Base-by-base conservation (phyloP, 2,888 invertebrate genomes). In the Tromatobia lineatoria region DNA sequence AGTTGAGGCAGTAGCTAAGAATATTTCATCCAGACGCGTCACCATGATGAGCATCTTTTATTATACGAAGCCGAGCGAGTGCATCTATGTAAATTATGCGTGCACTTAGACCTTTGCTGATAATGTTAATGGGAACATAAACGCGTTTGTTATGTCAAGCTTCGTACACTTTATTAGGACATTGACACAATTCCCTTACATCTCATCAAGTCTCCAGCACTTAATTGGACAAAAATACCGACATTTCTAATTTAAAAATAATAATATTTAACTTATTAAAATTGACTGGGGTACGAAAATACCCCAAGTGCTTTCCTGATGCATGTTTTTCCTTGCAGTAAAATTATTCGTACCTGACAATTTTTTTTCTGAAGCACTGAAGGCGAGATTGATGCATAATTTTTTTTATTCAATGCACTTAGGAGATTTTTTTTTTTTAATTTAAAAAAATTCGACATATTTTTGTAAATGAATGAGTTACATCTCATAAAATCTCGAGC, bases 51-150 rank as follows among this genome's bases (percentile, higher is more conserved):
- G 64, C 20, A n/a, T 77, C 74, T 80, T 57, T 76, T 70, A 66
- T 29, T 25, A 38, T 20, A 42, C 73, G 45, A 73, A 34, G 34
- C 34, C 23, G 42, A 64, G 77, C 61, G 80, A 83, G 81, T 80
- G 67, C 79, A 77, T 87, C 86, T 82, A 85, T 83, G 87, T 89
- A 87, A 91, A 88, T 91, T 91, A 91, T 90, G 90, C 88, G 89
- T 88, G 91, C 91, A 91, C 91, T 91, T 91, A 90, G 91, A 91
- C 91, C 91, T 86, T 87, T 85, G 83, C 83, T 88, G 91, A 91
- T 90, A 91, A 91, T 90, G 88, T 86, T 90, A 91, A 91, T 88
- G 89, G 86, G 87, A 87, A 85, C 89, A 87, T 71, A 86, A 45
- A 74, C 66, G 77, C 75, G 73, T 57, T 23, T 66, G 69, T 73